Conservation (phyloP, 2,797 vertebrate species). For the Silurus aristotelis region DNA sequence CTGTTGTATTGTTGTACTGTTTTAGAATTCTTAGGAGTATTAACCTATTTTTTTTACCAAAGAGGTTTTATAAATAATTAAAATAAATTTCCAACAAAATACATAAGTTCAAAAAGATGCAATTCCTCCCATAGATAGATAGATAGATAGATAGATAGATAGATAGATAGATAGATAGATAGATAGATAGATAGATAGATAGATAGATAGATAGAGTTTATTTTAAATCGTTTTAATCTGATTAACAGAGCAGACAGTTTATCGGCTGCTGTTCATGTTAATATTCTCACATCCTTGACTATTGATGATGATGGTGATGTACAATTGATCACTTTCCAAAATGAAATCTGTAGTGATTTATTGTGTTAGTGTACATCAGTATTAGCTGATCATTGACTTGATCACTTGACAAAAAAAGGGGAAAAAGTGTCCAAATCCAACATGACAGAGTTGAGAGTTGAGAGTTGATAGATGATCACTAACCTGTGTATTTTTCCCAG, state of each 20-base stretch:
- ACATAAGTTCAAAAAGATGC: background rate
- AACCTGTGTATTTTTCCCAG: slow-evolving; percentile 82
- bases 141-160: slow-evolving; percentile 1
- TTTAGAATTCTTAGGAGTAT: background rate
- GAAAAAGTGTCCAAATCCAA: background rate
- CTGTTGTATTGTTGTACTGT: background rate
- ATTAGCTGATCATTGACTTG: too few species aligned
- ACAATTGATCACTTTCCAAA: background rate
- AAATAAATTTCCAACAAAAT: background rate
- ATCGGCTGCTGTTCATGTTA: background rate
- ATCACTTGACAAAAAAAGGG: background rate
- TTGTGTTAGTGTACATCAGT: background rate
- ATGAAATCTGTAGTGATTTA: background rate
- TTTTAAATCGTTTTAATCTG: background rate
- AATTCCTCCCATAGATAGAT: background rate
- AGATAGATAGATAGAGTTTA: background rate
- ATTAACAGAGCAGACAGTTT: background rate
- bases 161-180: background rate
- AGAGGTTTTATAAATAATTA: too few species aligned
- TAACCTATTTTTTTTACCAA: background rate
- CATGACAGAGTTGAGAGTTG: too few species aligned
- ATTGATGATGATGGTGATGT: background rate
- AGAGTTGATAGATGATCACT: background rate
- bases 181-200: background rate
- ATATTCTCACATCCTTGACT: background rate